These are phyloP conservation scores for Paratrypauchen microcephalus DNA, from an alignment of 2,797 vertebrate species.

Conservation along the genomic window DNA sequence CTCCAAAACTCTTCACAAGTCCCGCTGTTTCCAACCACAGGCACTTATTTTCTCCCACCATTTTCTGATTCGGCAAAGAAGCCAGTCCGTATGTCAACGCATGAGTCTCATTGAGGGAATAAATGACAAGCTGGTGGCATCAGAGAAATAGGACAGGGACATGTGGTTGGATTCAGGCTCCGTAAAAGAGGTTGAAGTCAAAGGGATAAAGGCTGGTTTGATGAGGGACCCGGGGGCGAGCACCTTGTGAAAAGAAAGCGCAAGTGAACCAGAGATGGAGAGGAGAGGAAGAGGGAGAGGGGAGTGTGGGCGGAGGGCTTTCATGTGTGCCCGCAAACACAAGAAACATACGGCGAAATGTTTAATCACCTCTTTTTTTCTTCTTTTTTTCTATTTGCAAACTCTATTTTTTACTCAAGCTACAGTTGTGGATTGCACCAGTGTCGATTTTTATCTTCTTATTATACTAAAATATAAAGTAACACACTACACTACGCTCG, in stretches of 20 bases:
- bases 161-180: neutral
- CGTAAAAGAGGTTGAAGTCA: constrained; percentile 10
- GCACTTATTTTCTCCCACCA: constrained; percentile 46
- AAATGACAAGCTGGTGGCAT: constrained; percentile 64
- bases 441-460: neutral
- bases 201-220: constrained; percentile 19
- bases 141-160: neutral
- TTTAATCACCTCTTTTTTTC: neutral
- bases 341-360: neutral
- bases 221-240: constrained; percentile 26
- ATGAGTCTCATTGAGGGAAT: constrained; percentile 45
- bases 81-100: constrained; percentile 33
- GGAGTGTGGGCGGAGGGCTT: neutral
- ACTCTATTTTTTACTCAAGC: neutral
- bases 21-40: constrained; percentile 54
- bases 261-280: constrained; percentile 17
- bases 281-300: neutral
- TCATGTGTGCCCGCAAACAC: neutral
- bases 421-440: neutral
- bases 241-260: constrained; percentile 17
- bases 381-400: neutral
- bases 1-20: constrained; percentile 46
- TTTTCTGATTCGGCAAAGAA: constrained; percentile 26
- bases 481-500: no score
- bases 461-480: no score